Conservation (phyloP, 2,797 vertebrate species). For the Sebastes trivittatus region DNA sequence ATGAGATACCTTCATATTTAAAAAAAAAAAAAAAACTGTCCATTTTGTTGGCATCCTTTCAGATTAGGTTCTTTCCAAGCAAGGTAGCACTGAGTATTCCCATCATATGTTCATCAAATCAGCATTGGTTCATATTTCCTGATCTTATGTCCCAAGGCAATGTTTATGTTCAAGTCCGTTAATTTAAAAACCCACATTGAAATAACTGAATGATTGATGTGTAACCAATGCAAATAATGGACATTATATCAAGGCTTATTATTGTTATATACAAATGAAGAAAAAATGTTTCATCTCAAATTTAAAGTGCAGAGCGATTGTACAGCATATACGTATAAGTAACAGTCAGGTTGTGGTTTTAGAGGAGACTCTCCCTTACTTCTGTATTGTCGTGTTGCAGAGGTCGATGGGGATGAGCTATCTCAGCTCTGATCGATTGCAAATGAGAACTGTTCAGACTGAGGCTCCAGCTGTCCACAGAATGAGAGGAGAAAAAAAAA, state of each 20-base stretch:
- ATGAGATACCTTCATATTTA: neutral
- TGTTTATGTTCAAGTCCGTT: neutral
- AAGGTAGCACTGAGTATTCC: neutral
- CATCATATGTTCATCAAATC: neutral
- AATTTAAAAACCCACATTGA: neutral
- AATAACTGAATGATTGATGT: neutral
- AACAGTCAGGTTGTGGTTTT: neutral
- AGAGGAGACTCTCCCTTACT: slow-evolving; percentile 5
- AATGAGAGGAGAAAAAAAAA: slow-evolving; percentile 17
- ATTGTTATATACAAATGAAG: neutral
- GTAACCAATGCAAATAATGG: neutral
- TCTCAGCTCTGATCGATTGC: slow-evolving; percentile 53
- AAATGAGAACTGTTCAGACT: slow-evolving; percentile 54
- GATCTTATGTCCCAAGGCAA: neutral
- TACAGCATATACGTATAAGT: neutral
- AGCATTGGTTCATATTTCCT: neutral
- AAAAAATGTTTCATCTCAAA: neutral
- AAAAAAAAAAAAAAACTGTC: neutral
- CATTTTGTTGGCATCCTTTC: neutral
- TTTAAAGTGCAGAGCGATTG: neutral
- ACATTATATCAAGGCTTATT: neutral
- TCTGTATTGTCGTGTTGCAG: slow-evolving; percentile 1
- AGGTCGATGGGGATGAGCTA: slow-evolving; percentile 40
- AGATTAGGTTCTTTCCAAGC: neutral
- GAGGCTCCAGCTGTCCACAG: slow-evolving; percentile 39